A percentile compares a stretch with the other conserved stretches of the same genome.
phyloP scores from a whole-genome alignment of 1,140 invertebrate species.

The Cotesia vestalis region DNA sequence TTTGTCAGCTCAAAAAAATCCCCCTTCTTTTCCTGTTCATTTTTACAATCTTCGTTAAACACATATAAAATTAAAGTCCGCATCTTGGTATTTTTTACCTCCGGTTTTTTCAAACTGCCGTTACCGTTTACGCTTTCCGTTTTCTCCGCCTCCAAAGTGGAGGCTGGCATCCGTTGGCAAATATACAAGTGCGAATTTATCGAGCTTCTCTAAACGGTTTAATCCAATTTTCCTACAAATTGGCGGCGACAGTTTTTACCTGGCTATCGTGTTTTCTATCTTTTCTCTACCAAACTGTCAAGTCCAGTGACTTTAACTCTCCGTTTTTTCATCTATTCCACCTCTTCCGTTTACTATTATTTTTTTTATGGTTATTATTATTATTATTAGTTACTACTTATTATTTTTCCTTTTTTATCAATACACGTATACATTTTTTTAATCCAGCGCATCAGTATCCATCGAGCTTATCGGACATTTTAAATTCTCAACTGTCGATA shows the following conservation, averaged over 20 bases:
- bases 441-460: neutral
- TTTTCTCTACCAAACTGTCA: slow-evolving; percentile 6
- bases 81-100: slow-evolving; percentile 11
- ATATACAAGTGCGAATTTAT: slow-evolving; percentile 45
- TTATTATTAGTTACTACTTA: no score
- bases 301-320: slow-evolving; percentile 14
- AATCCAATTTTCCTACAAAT: slow-evolving; percentile 48
- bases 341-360: neutral
- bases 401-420: no score
- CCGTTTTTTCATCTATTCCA: slow-evolving; percentile 4
- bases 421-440: slow-evolving; percentile 4
- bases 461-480: slow-evolving; percentile 15
- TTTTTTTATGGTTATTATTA: slow-evolving; percentile 8
- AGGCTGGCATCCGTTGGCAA: slow-evolving; percentile 38
- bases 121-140: slow-evolving; percentile 4
- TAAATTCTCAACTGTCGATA: slow-evolving; percentile 31
- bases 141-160: slow-evolving; percentile 29
- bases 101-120: slow-evolving; percentile 3
- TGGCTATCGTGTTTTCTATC: slow-evolving; percentile 21
- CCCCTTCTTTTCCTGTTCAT: neutral
- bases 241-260: slow-evolving; percentile 44
- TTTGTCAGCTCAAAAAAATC: no score
- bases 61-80: no score
- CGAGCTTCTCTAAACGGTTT: slow-evolving; percentile 45
- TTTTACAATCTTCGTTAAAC: no score